Percentiles rank a stretch among this genome's conserved stretches.
phyloP scores from a whole-genome alignment of 2,888 invertebrate species.

The Antitype chi region DNA sequence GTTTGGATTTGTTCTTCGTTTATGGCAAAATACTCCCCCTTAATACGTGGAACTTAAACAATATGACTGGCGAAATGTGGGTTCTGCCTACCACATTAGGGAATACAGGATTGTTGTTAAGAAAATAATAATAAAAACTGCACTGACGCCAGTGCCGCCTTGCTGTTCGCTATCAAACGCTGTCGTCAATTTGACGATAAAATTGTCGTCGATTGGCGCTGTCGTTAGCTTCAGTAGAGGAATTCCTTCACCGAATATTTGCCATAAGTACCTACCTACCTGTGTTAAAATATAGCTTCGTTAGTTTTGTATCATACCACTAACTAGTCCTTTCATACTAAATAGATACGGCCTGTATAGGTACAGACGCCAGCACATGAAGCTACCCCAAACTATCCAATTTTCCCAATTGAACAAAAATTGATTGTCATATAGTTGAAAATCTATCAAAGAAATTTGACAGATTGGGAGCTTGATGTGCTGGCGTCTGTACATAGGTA shows the following conservation, averaged over 20 bases:
- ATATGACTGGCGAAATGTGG: not conserved
- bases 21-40: not conserved
- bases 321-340: constrained; percentile 30
- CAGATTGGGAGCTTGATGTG: too few species aligned
- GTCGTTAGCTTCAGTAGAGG: too few species aligned
- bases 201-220: too few species aligned
- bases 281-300: constrained; percentile 10
- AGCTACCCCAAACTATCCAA: too few species aligned
- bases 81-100: not conserved
- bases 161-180: not conserved
- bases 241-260: constrained; percentile 4
- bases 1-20: not conserved
- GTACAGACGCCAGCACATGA: too few species aligned
- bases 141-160: not conserved
- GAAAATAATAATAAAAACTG: not conserved
- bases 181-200: not conserved
- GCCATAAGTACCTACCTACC: constrained; percentile 6
- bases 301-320: not conserved
- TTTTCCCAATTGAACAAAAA: too few species aligned
- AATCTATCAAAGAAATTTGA: too few species aligned
- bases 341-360: constrained; percentile 14
- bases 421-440: too few species aligned
- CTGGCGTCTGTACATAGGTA: too few species aligned
- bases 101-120: not conserved
- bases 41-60: not conserved